Evolutionary conservation across 2,888 invertebrate species (phyloP).

Genomic region (Pristionchus exspectatus): DNA sequence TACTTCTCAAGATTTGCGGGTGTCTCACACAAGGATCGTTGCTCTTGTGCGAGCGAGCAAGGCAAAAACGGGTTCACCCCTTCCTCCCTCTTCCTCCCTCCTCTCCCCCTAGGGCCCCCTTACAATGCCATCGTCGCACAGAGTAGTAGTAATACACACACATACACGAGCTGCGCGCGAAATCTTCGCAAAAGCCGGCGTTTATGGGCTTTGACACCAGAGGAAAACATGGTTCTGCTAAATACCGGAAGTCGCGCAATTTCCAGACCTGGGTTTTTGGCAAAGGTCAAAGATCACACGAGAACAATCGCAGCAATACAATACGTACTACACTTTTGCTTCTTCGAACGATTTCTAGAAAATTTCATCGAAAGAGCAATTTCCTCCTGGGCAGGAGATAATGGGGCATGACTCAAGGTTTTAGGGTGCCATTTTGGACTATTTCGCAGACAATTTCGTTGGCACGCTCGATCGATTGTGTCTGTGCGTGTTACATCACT

Average conservation of each 20-base stretch:
- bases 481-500: background rate
- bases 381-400: background rate
- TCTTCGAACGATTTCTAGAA: background rate
- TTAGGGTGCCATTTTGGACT: background rate
- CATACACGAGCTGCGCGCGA: background rate
- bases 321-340: background rate
- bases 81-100: background rate
- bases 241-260: background rate
- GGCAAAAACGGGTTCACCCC: slow-evolving; percentile 30
- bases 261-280: too few species aligned
- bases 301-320: too few species aligned
- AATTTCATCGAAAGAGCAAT: background rate
- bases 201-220: background rate
- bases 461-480: background rate
- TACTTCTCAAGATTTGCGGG: background rate
- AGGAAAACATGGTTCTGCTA: background rate
- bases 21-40: slow-evolving; percentile 34
- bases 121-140: slow-evolving; percentile 13
- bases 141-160: slow-evolving; percentile 41
- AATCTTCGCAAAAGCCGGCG: background rate
- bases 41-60: background rate
- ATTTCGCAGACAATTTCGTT: background rate
- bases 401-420: slow-evolving; percentile 6
- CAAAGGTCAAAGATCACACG: too few species aligned
- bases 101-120: slow-evolving; percentile 21